These are phyloP conservation scores for Agelastica alni DNA, from an alignment of 2,888 invertebrate genomes.

Conservation along the genomic window DNA sequence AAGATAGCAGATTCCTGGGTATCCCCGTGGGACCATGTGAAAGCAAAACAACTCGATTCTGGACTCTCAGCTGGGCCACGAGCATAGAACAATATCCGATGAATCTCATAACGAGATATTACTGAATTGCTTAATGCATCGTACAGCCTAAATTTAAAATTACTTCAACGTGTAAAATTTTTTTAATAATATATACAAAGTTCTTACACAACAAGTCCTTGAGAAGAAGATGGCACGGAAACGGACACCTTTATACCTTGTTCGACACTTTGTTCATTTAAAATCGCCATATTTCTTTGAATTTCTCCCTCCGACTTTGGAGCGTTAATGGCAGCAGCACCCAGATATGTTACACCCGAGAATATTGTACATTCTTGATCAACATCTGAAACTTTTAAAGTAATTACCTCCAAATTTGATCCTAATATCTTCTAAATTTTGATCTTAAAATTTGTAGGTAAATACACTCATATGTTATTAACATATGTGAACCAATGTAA, in stretches of 20 bases:
- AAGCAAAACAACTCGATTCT: conserved; percentile 95
- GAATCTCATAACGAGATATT: conserved; percentile 88
- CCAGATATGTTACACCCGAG: conserved; percentile 90
- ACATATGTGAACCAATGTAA: too few species aligned
- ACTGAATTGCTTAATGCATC: conserved; percentile 82
- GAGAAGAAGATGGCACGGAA: conserved; percentile 89
- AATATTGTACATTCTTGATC: conserved; percentile 91
- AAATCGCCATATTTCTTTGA: conserved; percentile 88
- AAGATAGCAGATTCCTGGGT: conserved; percentile 86
- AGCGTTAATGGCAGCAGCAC: conserved; percentile 87
- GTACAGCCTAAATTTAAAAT: conserved; percentile 64
- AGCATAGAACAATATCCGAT: conserved; percentile 92
- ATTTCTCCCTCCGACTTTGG: conserved; percentile 93
- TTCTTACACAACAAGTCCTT: conserved; percentile 89
- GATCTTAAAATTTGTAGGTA: too few species aligned
- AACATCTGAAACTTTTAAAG: conserved; percentile 69
- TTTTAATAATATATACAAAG: neutral
- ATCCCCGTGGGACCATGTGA: conserved; percentile 95
- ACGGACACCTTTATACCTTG: conserved; percentile 86
- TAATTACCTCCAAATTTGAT: too few species aligned
- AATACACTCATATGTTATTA: too few species aligned
- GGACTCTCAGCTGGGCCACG: conserved; percentile 81
- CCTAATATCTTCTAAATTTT: too few species aligned
- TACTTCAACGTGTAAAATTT: neutral
- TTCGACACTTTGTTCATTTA: conserved; percentile 77